Conservation (phyloP, 2,888 invertebrate genomes). For the Agriopis marginaria region DNA sequence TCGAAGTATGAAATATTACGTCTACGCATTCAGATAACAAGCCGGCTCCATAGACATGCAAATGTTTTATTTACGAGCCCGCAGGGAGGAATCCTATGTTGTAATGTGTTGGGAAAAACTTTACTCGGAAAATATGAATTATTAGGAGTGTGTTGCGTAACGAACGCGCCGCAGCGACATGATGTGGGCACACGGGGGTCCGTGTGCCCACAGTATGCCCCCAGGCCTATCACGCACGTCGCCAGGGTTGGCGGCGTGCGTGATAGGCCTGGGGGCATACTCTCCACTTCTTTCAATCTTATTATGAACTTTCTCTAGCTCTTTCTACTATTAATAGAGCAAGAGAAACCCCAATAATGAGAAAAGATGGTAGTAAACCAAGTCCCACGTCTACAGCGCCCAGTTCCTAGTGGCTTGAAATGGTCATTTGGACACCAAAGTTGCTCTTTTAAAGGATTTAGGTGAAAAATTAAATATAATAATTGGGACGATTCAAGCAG, state of each 20-base stretch:
- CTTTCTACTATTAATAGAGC: not conserved
- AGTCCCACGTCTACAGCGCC: not conserved
- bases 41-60: slow-evolving; percentile 57
- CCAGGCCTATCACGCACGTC: no score
- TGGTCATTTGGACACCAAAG: not conserved
- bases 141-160: slow-evolving; percentile 27
- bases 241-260: no score
- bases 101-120: slow-evolving; percentile 51
- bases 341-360: no score
- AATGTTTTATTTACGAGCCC: slow-evolving; percentile 61
- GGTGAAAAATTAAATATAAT: slow-evolving; percentile 70
- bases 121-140: slow-evolving; percentile 35
- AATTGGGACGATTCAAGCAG: no score
- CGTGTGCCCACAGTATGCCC: no score
- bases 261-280: no score
- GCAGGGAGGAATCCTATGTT: slow-evolving; percentile 55
- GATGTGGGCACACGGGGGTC: no score
- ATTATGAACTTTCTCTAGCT: no score
- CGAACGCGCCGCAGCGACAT: slow-evolving; percentile 23
- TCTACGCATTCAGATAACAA: slow-evolving; percentile 60
- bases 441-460: slow-evolving; percentile 52
- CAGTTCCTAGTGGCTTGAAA: not conserved
- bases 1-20: slow-evolving; percentile 69
- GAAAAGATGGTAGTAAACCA: no score
- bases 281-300: no score